Conservation (phyloP, 2,888 invertebrate species). For the Agrilus biguttatus region DNA sequence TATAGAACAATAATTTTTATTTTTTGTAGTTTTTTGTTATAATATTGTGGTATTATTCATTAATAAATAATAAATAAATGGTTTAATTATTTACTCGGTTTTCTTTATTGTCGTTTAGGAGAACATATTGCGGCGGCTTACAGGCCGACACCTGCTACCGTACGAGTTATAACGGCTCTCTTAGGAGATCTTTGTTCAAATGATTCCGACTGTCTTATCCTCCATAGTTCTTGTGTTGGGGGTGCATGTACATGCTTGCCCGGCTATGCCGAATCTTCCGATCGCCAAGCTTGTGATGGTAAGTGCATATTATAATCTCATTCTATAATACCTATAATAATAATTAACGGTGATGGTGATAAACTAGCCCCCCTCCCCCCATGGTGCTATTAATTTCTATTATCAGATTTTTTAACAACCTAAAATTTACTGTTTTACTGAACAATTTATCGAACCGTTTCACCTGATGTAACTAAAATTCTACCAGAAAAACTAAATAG, state of each 20-base stretch:
- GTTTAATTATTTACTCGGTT: background rate
- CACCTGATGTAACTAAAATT: too few species aligned
- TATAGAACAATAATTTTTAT: background rate
- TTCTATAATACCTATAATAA: background rate
- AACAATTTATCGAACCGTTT: too few species aligned
- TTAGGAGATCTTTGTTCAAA: slow-evolving; percentile 66
- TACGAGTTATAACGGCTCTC: slow-evolving; percentile 47
- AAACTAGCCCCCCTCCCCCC: too few species aligned
- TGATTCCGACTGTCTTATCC: slow-evolving; percentile 50
- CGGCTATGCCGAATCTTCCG: slow-evolving; percentile 47
- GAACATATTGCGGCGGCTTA: slow-evolving; percentile 31
- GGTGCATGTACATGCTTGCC: slow-evolving; percentile 63
- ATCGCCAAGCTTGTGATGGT: slow-evolving; percentile 49
- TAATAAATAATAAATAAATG: background rate
- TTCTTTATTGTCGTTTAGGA: background rate
- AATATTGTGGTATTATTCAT: background rate
- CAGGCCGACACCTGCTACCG: slow-evolving; percentile 48
- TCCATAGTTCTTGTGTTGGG: slow-evolving; percentile 56
- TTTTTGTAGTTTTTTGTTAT: slow-evolving; percentile 2
- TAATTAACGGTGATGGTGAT: too few species aligned
- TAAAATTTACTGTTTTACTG: too few species aligned
- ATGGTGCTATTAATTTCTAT: too few species aligned
- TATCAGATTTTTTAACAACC: too few species aligned
- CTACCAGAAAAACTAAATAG: too few species aligned
- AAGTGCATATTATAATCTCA: slow-evolving; percentile 11